phyloP scores from a whole-genome alignment of 2,888 invertebrate species.

The Meliscaeva auricollis region DNA sequence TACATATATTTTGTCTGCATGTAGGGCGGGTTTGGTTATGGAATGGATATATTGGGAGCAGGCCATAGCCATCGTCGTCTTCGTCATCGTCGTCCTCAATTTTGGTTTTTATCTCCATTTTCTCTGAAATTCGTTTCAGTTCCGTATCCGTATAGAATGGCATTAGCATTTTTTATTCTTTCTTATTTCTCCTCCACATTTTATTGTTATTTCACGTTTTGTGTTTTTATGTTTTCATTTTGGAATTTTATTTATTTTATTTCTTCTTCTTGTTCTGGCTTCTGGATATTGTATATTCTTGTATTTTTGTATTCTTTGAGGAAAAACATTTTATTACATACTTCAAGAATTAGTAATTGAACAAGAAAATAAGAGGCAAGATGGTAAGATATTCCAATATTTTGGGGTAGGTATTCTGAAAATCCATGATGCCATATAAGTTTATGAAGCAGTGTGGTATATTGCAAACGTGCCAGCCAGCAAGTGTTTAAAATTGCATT shows the following conservation, averaged over 20 bases:
- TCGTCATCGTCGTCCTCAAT: slow-evolving; percentile 34
- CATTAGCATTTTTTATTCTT: slow-evolving; percentile 65
- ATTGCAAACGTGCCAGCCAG: slow-evolving; percentile 61
- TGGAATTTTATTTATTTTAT: slow-evolving; percentile 47
- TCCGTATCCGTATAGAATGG: slow-evolving; percentile 38
- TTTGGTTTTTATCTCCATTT: slow-evolving; percentile 21
- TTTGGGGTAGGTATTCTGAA: slow-evolving; percentile 36
- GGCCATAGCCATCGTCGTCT: background rate
- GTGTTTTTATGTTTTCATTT: slow-evolving; percentile 71
- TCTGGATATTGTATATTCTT: slow-evolving; percentile 28
- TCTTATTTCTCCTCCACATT: slow-evolving; percentile 34
- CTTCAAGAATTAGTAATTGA: slow-evolving; percentile 39
- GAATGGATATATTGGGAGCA: background rate
- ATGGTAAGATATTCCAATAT: background rate
- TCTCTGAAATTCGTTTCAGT: slow-evolving; percentile 58
- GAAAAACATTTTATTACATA: slow-evolving; percentile 57
- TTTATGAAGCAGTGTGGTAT: slow-evolving; percentile 52
- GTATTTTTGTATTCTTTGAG: slow-evolving; percentile 23
- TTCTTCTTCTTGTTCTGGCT: slow-evolving; percentile 13
- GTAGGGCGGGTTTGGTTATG: background rate
- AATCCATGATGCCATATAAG: slow-evolving; percentile 68
- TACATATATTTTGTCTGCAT: background rate
- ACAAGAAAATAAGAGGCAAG: background rate
- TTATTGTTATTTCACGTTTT: slow-evolving; percentile 71
- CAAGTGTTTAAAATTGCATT: slow-evolving; percentile 52